Evolutionary conservation across 2,797 vertebrate genomes (phyloP), one percentile per base, ranked within the genome.

Genomic region (Cynopterus sphinx): DNA sequence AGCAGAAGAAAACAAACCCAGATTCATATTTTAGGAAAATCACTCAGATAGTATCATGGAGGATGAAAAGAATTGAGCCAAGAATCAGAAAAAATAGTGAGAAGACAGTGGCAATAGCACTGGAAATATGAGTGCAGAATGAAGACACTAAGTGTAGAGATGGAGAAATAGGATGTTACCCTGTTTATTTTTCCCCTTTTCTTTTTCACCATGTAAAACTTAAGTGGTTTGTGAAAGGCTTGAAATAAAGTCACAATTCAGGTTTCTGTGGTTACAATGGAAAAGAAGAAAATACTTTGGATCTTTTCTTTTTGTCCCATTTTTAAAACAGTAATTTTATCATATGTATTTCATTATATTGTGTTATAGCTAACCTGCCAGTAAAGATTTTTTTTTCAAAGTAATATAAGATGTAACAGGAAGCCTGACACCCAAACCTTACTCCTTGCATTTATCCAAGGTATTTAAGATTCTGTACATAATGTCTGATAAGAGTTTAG

Each of bases 261-360:
- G 59, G 83, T 96, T 95, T 89, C 88, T 90, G 86, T 89, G 74
- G 41, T 96, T 97, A 93, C 65, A 73, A 28, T 61, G 15, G 16
- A 24, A 92, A 73, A 79, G 39, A 78, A 91, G 33, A 91, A 94
- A 95, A 81, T 17, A 33, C 4, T 1, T 21, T 78, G 13, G 10
- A 81, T 93, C 79, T 82, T 93, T 93, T 70, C 39, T 96, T 82
- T 53, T 46, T 65, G 46, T 19, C 16, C 12, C 51, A 74, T 75
- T 92, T 73, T 90, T 84, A 78, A 77, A 93, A 77, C 8, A 91
- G 77, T 53, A 43, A 92, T 96, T 95, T 91, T 70, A 86, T 79
- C 51, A 83, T 17, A 65, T 2, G 65, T 53, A 55, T 84, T 93
- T 95, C 67, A 83, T 46, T 85, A 92, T 92, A 79, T 77, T 65